Base-by-base conservation (phyloP, 2,888 invertebrate species). In the Abrostola triplasia region DNA sequence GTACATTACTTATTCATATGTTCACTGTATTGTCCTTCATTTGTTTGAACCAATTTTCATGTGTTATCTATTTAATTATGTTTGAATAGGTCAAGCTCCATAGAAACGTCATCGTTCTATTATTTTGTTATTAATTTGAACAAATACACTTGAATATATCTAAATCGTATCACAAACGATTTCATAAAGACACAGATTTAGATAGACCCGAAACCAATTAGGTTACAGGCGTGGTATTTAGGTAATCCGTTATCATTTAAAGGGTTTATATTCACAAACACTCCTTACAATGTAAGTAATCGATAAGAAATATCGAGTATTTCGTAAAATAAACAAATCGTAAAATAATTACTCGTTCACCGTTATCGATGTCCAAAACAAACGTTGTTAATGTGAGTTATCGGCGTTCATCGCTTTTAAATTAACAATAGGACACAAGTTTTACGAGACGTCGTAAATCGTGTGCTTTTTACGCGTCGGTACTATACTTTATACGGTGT, bases 371-470 rank as follows among this genome's bases (percentile, higher is more conserved):
- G 77, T 74, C 70, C 74, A 79, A 84, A 83, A 84, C 83, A 83
- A 84, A 85, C 81, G 79, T 70, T 68, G 68, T 80, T 79, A 79
- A 83, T 84, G 86, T 86, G 84, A 86, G 86, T 89, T 89, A 92
- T 85, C 83, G 78, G 65, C 78, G 73, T 77, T 76, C 87, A 87
- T 90, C 86, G 88, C 85, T 87, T 90, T 89, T 89, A 89, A 90
- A 88, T 90, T 89, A 87, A 88, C 88, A 87, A 88, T 87, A 84
- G 83, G 88, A 88, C 84, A 86, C 83, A 84, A 84, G 84, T 81
- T 90, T 92, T 90, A 91, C 89, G 89, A 84, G 77, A 75, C 9
- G 79, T 89, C 89, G 88, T 93, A 94, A 94, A 94, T 92, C 86
- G 86, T 85, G 77, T 73, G 81, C 86, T 84, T 90, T 90, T 88